Evolutionary conservation across 2,888 invertebrate genomes (phyloP).

Genomic region (Sarcophaga caerulescens): DNA sequence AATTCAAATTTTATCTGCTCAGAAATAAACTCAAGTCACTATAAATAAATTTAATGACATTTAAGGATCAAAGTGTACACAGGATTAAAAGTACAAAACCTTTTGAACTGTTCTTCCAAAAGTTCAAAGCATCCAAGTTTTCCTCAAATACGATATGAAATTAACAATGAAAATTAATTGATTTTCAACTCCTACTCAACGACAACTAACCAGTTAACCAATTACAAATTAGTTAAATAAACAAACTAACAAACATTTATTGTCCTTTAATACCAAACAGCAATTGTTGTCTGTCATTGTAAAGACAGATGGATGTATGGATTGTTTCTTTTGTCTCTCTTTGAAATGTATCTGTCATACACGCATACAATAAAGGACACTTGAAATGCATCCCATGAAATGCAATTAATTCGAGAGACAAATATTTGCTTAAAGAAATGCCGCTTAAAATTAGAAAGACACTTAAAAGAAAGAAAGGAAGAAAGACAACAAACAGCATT

Average conservation of each 20-base stretch:
- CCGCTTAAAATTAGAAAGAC: constrained; percentile 3
- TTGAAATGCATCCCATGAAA: constrained; percentile 25
- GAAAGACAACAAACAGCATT: neutral
- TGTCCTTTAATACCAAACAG: neutral
- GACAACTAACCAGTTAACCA: neutral
- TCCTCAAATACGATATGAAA: neutral
- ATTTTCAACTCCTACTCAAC: constrained; percentile 8
- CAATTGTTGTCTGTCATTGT: neutral
- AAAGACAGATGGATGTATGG: neutral
- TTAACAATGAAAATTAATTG: constrained; percentile 34
- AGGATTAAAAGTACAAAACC: neutral
- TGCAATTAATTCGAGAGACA: constrained; percentile 47
- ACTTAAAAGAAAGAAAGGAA: too few relatives aligned
- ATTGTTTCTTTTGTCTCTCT: too few relatives aligned
- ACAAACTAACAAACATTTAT: neutral
- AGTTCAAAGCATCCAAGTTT: constrained; percentile 35
- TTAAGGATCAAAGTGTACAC: neutral
- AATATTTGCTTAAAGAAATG: constrained; percentile 48
- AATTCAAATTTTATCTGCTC: neutral
- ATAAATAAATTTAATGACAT: neutral
- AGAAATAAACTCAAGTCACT: neutral
- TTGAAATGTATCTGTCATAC: neutral
- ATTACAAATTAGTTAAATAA: neutral
- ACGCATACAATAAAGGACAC: constrained; percentile 13
- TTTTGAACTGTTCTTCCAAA: neutral